A percentile compares a stretch with the other conserved stretches of the same genome.
Conservation (phyloP, 1,140 invertebrate genomes). For the Trachymyrmex cornetzi region DNA sequence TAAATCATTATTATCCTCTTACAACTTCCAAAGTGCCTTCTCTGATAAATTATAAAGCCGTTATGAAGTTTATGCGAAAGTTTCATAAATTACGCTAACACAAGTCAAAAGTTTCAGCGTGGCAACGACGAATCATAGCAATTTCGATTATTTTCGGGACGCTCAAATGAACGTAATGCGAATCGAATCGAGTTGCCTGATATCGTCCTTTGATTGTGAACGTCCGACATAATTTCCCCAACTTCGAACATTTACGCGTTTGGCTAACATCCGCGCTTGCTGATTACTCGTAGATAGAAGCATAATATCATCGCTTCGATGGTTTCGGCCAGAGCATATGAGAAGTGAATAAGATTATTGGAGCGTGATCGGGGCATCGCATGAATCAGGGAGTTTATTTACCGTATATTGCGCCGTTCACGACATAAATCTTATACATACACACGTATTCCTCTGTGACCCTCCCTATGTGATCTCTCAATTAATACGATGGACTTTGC, state of each 20-base stretch:
- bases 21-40: constrained; percentile 27
- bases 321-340: background rate
- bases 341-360: constrained; percentile 71
- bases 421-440: background rate
- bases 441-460: background rate
- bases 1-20: constrained; percentile 68
- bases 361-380: constrained; percentile 28
- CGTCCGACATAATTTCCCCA: constrained; percentile 28
- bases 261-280: background rate
- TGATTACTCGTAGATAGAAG: constrained; percentile 18
- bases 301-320: background rate
- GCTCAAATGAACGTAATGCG: constrained; percentile 15
- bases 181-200: constrained; percentile 20
- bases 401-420: background rate
- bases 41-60: constrained; percentile 48
- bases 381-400: constrained; percentile 24
- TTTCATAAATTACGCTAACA: constrained; percentile 40
- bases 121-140: constrained; percentile 8
- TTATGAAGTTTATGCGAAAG: constrained; percentile 43
- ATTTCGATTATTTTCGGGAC: constrained; percentile 30
- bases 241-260: constrained; percentile 18
- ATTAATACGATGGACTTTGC: background rate
- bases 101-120: constrained; percentile 50
- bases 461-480: background rate
- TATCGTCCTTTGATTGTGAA: constrained; percentile 36